Evolutionary conservation across 2,113 vertebrate species (phyloP).

Genomic region (Lepus americanus): DNA sequence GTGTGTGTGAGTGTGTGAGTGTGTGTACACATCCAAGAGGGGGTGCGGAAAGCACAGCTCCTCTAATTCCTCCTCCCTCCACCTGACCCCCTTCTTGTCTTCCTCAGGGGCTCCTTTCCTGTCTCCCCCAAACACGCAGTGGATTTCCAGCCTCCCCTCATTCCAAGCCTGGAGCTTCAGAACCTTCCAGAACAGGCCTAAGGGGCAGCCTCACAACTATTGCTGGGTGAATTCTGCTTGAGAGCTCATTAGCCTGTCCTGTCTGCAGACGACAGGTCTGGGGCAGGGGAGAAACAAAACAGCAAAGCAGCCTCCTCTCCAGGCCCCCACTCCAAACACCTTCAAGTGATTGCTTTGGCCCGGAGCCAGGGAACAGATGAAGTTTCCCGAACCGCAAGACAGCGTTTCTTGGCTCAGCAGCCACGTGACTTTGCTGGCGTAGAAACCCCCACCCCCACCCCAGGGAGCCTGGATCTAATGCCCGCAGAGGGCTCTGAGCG

Average conservation of each 20-base stretch:
- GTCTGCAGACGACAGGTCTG: conserved; percentile 39
- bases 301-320: too few relatives aligned
- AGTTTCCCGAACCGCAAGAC: conserved; percentile 61
- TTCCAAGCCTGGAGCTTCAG: neutral
- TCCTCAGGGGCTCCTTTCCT: neutral
- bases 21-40: neutral
- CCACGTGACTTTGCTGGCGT: neutral
- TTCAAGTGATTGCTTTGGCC: conserved; percentile 69
- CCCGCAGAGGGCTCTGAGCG: rapidly evolving
- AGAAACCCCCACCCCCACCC: neutral
- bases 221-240: conserved; percentile 47
- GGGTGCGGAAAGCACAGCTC: neutral
- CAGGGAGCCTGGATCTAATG: neutral
- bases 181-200: neutral
- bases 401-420: conserved; percentile 52
- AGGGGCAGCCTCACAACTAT: neutral
- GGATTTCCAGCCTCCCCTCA: neutral
- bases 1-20: rapidly evolving
- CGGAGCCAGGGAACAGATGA: conserved; percentile 33
- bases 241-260: conserved; percentile 45
- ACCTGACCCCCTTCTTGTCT: neutral
- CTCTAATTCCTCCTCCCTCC: neutral
- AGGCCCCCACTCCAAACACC: conserved; percentile 12
- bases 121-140: neutral
- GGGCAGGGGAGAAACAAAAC: neutral